Percentiles rank a stretch among this genome's conserved stretches.
Conservation (phyloP, 2,797 vertebrate species). For the Allobates femoralis region DNA sequence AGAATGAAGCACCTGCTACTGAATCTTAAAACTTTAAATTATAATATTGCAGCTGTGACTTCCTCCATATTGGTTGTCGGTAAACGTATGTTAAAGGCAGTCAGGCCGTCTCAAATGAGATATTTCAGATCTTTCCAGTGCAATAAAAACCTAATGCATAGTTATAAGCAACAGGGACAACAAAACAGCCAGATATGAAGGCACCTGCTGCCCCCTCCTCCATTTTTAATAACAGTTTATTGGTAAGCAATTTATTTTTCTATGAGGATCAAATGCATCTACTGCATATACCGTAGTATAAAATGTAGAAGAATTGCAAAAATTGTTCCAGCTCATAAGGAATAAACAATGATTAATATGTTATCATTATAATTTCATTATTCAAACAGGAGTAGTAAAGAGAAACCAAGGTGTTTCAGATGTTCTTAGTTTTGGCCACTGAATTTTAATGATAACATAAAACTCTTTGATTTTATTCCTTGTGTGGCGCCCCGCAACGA, state of each 20-base stretch:
- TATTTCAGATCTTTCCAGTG: background rate
- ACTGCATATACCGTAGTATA: too few species aligned
- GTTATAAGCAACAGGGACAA: too few species aligned
- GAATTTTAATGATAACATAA: too few species aligned
- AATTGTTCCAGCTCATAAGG: too few species aligned
- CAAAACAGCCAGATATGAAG: background rate
- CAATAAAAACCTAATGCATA: background rate
- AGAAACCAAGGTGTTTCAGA: too few species aligned
- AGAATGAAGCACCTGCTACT: slow-evolving; percentile 10
- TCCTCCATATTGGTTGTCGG: background rate
- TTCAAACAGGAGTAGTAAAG: too few species aligned
- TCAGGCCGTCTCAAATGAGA: background rate
- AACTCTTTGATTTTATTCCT: too few species aligned
- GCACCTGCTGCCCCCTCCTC: background rate
- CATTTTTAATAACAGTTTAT: background rate
- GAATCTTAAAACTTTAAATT: background rate
- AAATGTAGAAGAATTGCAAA: background rate
- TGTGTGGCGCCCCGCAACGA: too few species aligned
- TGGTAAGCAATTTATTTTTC: background rate
- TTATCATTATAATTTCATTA: too few species aligned
- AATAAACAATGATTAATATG: too few species aligned
- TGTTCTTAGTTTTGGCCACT: too few species aligned
- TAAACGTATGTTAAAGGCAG: background rate
- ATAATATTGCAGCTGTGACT: slow-evolving; percentile 23
- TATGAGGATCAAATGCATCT: background rate